Evolutionary conservation across 2,888 invertebrate species (phyloP).

Genomic region (Sceliomorpha sp.): DNA sequence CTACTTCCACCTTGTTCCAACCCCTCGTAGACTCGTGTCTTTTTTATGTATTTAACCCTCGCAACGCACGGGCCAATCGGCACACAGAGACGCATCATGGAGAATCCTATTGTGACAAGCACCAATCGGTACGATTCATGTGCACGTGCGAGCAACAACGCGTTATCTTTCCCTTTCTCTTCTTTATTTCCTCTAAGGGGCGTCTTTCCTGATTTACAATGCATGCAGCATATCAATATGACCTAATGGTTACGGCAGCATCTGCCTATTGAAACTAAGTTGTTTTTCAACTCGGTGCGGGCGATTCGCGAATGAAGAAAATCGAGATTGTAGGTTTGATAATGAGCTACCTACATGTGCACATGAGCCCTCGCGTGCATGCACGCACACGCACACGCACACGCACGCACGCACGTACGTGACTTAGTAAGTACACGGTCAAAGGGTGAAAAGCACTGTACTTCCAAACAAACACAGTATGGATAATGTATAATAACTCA

Average conservation of each 20-base stretch:
- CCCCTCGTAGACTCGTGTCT: conserved; percentile 75
- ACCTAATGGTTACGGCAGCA: conserved; percentile 69
- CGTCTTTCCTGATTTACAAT: conserved; percentile 65
- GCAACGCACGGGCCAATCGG: conserved; percentile 72
- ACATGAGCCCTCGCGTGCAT: too few species aligned
- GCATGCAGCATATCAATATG: conserved; percentile 76
- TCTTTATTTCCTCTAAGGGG: conserved; percentile 15
- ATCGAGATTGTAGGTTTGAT: conserved; percentile 46
- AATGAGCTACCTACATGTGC: conserved; percentile 20
- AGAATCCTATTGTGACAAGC: conserved; percentile 75
- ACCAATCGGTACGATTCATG: conserved; percentile 70
- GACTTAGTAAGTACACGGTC: too few species aligned
- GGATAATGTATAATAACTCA: background rate
- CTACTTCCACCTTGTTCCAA: conserved; percentile 78
- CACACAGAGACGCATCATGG: conserved; percentile 66
- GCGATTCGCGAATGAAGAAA: conserved; percentile 29
- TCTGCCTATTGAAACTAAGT: conserved; percentile 61
- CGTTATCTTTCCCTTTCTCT: conserved; percentile 40
- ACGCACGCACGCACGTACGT: too few species aligned
- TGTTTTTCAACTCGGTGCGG: conserved; percentile 33
- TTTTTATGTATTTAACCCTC: conserved; percentile 68
- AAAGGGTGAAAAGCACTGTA: too few species aligned
- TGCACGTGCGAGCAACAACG: conserved; percentile 59
- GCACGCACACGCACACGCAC: too few species aligned
- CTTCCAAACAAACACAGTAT: too few species aligned